Evolutionary conservation across 2,797 vertebrate species (phyloP), one percentile per base, ranked within the genome.

Genomic region (Champsocephalus gunnari): DNA sequence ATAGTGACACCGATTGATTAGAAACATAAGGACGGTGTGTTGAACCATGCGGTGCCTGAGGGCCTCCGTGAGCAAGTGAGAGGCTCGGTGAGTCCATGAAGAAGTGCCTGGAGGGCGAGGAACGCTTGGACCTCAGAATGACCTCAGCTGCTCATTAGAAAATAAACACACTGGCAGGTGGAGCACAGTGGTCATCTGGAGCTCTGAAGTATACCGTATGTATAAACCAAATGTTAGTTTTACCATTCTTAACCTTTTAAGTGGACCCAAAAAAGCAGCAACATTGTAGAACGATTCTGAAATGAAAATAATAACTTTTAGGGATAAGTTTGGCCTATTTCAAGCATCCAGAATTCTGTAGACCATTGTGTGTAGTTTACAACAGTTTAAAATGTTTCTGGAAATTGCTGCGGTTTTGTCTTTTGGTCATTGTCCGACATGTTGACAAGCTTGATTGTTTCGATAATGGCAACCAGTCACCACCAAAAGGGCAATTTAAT

Each of bases 1-100:
- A 87, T 38, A 12, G 79, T 73, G 82, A 84, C 60, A 73, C 64
- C 59, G 85, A 89, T 78, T 81, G 83, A 86, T 86, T 73, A 64
- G 68, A 78, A 83, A 72, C 73, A 77, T 53, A 72, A 67, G 64
- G 77, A 60, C 2, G 66, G 50, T 66, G 76, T 71, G 47, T 75
- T 64, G 70, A 79, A 66, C 64, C 21, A 60, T 24, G 60, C 69
- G 16, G 58, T 16, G 58, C 70, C 82, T 51, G 24, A 12, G 12
- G 77, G 57, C 59, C 55, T 56, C 38, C 3, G 14, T 67, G 60
- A 79, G 67, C 41, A 41, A 73, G 53, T 11, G 50, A 77, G 57
- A 60, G 65, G 70, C n/a, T 5, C 16, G 58, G 53, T 5, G 34
- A 80, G 73, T 72, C 56, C 69, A 83, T 89, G 80, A 76, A 19